Conservation (phyloP, 2,888 invertebrate species). For the Phrixothrix hirtus region DNA sequence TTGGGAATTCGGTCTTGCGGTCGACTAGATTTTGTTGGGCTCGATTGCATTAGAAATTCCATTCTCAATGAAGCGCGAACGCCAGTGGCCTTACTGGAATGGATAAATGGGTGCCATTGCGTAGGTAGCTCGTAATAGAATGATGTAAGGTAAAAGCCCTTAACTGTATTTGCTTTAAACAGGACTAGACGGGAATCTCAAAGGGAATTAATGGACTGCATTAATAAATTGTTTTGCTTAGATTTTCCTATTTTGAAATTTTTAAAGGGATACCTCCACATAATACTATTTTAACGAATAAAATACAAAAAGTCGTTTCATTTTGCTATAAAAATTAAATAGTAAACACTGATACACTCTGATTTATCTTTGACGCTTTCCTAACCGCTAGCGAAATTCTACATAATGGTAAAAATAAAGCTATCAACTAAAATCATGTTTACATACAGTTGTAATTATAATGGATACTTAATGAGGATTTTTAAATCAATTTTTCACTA, state of each 20-base stretch:
- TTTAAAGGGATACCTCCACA: too few species aligned
- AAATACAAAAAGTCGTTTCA: too few species aligned
- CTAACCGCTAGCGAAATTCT: too few species aligned
- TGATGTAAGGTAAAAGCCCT: not conserved
- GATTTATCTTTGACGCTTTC: too few species aligned
- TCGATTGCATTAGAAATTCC: slow-evolving; percentile 30
- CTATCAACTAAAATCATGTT: too few species aligned
- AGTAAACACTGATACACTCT: too few species aligned
- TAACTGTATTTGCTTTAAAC: not conserved
- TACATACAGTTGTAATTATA: too few species aligned
- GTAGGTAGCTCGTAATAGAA: slow-evolving; percentile 1
- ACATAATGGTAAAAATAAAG: too few species aligned
- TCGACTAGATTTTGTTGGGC: slow-evolving; percentile 24
- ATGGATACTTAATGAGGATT: too few species aligned
- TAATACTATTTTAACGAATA: not conserved
- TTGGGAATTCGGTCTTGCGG: slow-evolving; percentile 27
- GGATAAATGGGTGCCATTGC: slow-evolving; percentile 28
- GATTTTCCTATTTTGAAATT: not conserved
- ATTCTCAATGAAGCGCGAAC: slow-evolving; percentile 21
- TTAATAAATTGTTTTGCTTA: not conserved
- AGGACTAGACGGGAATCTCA: not conserved
- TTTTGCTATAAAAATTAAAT: too few species aligned
- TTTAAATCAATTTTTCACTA: too few species aligned
- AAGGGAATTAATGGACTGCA: not conserved
- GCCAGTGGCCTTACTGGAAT: slow-evolving; percentile 7